Evolutionary conservation across 2,113 vertebrate genomes (phyloP).

Genomic region (Dipodomys ordii): DNA sequence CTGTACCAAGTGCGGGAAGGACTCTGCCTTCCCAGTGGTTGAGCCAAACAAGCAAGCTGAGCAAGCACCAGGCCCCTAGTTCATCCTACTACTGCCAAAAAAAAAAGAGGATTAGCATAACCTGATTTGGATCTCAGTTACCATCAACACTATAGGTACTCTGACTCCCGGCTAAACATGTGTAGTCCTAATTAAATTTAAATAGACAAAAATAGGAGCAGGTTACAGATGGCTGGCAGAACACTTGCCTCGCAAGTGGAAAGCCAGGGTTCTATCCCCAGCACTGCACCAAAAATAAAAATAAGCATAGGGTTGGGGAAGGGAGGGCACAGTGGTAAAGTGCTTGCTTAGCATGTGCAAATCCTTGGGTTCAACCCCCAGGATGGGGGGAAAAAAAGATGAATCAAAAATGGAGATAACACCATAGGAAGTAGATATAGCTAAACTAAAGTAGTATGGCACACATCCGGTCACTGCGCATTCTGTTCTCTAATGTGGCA

Average conservation of each 20-base stretch:
- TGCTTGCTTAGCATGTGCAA: too few species aligned
- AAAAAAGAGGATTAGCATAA: background rate
- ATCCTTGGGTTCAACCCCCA: too few species aligned
- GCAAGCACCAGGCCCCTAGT: too few species aligned
- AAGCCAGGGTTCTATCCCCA: background rate
- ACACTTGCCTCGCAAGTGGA: background rate
- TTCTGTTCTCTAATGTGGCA: background rate
- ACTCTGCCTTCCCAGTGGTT: too few species aligned
- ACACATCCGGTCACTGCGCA: background rate
- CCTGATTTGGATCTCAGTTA: background rate
- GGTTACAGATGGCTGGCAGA: too few species aligned
- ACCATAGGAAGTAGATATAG: background rate
- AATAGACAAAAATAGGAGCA: background rate
- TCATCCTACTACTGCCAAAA: too few species aligned
- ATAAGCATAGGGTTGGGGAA: too few species aligned
- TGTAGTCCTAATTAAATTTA: constrained; percentile 40
- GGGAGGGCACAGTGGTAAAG: too few species aligned
- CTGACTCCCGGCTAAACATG: background rate
- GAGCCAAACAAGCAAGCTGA: too few species aligned
- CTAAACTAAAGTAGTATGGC: background rate
- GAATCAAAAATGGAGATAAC: too few species aligned
- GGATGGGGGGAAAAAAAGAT: too few species aligned
- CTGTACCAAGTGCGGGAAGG: accelerated
- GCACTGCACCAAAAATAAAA: too few species aligned
- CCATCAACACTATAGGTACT: background rate